Base-by-base conservation (phyloP, 1,140 invertebrate genomes). In the Aplysia californica region DNA sequence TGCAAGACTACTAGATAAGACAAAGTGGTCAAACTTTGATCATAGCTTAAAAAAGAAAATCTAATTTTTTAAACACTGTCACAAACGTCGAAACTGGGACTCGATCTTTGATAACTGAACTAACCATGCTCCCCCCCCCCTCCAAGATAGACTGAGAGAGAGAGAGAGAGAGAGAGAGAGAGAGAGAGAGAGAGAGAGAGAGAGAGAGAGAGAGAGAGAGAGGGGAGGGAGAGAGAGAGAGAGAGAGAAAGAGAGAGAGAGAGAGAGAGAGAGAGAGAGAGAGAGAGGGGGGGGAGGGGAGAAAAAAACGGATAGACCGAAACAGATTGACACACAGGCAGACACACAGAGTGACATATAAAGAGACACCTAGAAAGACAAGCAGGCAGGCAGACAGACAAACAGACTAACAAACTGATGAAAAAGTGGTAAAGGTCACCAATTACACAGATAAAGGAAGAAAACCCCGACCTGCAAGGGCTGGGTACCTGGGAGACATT, bases 281-380 rank as follows among this genome's bases (percentile, higher is more conserved):
- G 41, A 69, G 67, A 41, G 41, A 50, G 26, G 26, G 33, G 26
- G 26, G 15, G 26, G 26, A 38, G 35, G 26, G 39, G 33, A 20
- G 41, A 15, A 44, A 33, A 26, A 70, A 23, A 70, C n/a, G 36
- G n/a, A 64, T 10, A 67, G 35, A n/a, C 23, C 59, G 26, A 64
- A 23, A 36, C 21, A 1, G 31, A 44, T 1, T 23, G 36, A 44
- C 21, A 1, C 26, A 3, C 15, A 38, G 26, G 39, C 58, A 44
- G 39, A 58, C 41, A 75, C 23, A 55, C 0, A 78, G 56, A 78
- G 65, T 58, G 56, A 70, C 36, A 70, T 23, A 50, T 23, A 70
- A 41, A 70, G 4, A 26, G 50, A 36, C 39, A 1, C 29, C 18
- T 29, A 6, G 44, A 70, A 33, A 33, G 33, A 33, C 21, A 33